These are phyloP conservation scores for Lasiommata megera DNA, from an alignment of 2,888 invertebrate species.

Conservation along the genomic window DNA sequence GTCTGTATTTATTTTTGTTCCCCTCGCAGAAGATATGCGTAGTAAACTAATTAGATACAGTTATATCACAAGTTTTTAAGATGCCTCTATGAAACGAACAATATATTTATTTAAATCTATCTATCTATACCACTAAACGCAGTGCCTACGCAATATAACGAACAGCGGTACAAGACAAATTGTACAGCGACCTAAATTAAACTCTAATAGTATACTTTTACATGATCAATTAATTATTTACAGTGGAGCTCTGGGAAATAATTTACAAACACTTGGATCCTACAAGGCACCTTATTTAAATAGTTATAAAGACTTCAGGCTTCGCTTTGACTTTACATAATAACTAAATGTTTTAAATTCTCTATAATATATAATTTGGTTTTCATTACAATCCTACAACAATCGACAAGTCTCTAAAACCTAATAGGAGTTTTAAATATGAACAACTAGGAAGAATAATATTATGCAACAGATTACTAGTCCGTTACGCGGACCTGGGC, in stretches of 20 bases:
- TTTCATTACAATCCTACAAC: constrained; percentile 78
- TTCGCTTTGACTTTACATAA: constrained; percentile 78
- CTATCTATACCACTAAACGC: constrained; percentile 58
- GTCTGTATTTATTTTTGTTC: constrained; percentile 77
- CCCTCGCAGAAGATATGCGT: constrained; percentile 57
- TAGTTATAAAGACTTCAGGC: constrained; percentile 77
- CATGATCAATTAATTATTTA: constrained; percentile 66
- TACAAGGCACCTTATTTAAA: constrained; percentile 79
- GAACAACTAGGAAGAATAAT: constrained; percentile 78
- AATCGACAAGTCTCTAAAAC: constrained; percentile 74
- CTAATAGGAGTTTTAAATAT: constrained; percentile 80
- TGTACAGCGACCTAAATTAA: constrained; percentile 70
- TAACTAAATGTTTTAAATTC: constrained; percentile 77
- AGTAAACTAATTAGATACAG: constrained; percentile 72
- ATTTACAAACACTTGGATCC: constrained; percentile 75
- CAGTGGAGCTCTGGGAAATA: constrained; percentile 74
- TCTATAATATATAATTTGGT: constrained; percentile 81
- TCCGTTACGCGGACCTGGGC: constrained; percentile 48
- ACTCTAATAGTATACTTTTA: constrained; percentile 77
- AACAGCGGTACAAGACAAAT: constrained; percentile 63
- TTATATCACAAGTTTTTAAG: constrained; percentile 80
- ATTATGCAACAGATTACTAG: constrained; percentile 79
- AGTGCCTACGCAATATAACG: constrained; percentile 43
- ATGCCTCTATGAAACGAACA: constrained; percentile 79
- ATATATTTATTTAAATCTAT: constrained; percentile 70